A percentile compares a stretch with the other conserved stretches of the same genome.
phyloP scores from a whole-genome alignment of 2,888 invertebrate species.

The Itoplectis maculator region DNA sequence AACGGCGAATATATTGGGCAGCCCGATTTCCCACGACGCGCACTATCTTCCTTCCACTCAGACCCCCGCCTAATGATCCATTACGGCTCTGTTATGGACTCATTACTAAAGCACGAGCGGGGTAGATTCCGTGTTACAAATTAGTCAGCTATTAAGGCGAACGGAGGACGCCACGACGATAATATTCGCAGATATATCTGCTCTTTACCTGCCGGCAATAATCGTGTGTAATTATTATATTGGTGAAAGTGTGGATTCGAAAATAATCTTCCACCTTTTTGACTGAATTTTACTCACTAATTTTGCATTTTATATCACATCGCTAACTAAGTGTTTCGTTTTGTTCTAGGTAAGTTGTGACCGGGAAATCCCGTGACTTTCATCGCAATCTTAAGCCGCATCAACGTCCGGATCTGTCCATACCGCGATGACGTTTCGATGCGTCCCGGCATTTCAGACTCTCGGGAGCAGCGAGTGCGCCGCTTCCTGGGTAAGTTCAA shows the following conservation, averaged over 20 bases:
- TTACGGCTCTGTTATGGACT: conserved; percentile 57
- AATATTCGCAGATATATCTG: conserved; percentile 15
- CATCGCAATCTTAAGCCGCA: conserved; percentile 73
- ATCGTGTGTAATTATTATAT: background rate
- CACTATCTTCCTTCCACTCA: conserved; percentile 62
- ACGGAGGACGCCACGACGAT: conserved; percentile 16
- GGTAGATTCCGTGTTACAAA: conserved; percentile 39
- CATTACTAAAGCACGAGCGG: conserved; percentile 11
- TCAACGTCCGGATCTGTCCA: conserved; percentile 79
- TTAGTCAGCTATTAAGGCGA: conserved; percentile 22
- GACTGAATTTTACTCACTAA: background rate
- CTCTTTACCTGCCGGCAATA: conserved; percentile 8
- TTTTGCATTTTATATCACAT: conserved; percentile 72
- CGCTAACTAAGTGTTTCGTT: conserved; percentile 88
- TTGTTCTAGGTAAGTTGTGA: conserved; percentile 90
- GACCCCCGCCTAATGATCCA: conserved; percentile 62
- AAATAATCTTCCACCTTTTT: background rate
- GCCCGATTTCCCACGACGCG: conserved; percentile 47
- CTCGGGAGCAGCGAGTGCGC: conserved; percentile 88
- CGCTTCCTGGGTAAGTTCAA: conserved; percentile 88
- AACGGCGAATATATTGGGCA: conserved; percentile 35
- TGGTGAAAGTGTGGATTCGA: background rate
- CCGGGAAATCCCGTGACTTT: conserved; percentile 79
- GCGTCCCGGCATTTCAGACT: conserved; percentile 89
- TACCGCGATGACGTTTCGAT: conserved; percentile 88